phyloP scores from a whole-genome alignment of 2,888 invertebrate species.

The Abscondita cerata region DNA sequence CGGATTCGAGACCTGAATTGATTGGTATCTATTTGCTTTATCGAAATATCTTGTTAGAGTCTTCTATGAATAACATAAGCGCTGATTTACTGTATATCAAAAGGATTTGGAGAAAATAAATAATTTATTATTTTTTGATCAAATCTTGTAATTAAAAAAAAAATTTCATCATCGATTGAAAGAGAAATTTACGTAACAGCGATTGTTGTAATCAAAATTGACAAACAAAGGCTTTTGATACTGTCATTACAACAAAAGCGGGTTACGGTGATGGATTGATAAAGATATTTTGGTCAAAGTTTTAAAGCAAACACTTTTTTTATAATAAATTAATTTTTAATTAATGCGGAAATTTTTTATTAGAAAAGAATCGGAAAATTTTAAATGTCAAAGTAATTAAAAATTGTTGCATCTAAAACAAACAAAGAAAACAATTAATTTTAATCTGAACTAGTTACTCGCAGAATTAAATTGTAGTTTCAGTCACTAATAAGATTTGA shows the following conservation, averaged over 20 bases:
- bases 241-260: conserved; percentile 5
- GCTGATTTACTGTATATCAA: not conserved
- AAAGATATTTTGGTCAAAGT: too few species aligned
- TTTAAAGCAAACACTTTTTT: not conserved
- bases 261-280: too few species aligned
- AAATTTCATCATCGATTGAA: too few species aligned
- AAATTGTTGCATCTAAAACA: conserved; percentile 28
- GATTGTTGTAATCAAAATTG: conserved; percentile 7
- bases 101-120: too few species aligned
- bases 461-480: conserved; percentile 28
- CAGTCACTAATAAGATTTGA: conserved; percentile 25
- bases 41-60: not conserved
- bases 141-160: too few species aligned
- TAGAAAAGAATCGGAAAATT: too few species aligned
- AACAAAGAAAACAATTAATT: conserved; percentile 32
- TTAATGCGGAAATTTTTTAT: not conserved
- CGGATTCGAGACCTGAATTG: conserved; percentile 29
- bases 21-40: conserved; percentile 17
- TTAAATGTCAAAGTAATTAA: conserved; percentile 32
- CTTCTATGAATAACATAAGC: not conserved
- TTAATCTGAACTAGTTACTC: conserved; percentile 22
- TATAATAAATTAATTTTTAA: not conserved
- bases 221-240: not conserved
- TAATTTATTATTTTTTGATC: too few species aligned
- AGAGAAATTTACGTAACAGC: too few species aligned